phyloP scores from a whole-genome alignment of 2,888 invertebrate genomes.

The Lacanobia wlatinum region DNA sequence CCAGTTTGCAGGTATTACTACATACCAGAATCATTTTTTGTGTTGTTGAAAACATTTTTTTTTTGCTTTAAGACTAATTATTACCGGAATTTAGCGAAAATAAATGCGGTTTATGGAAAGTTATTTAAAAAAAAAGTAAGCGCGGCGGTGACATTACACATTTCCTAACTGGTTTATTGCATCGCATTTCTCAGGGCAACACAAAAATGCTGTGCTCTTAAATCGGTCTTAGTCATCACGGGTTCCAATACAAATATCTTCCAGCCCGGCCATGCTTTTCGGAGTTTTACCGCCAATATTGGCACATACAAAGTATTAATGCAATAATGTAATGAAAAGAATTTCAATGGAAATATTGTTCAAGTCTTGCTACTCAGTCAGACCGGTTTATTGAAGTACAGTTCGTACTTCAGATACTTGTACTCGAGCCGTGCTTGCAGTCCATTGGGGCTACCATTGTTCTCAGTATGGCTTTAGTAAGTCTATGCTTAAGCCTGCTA shows the following conservation, averaged over 20 bases:
- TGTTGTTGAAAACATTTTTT: too few relatives aligned
- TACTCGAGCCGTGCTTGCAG: conserved; percentile 64
- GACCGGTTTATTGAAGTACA: conserved; percentile 72
- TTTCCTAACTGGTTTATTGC: conserved; percentile 6
- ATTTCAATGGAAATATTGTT: conserved; percentile 64
- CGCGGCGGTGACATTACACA: neutral
- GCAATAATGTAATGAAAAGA: conserved; percentile 21
- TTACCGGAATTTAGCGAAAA: too few relatives aligned
- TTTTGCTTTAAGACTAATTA: too few relatives aligned
- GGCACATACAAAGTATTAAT: neutral
- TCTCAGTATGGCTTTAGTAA: conserved; percentile 74
- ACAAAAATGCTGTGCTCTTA: conserved; percentile 12
- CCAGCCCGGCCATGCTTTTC: neutral
- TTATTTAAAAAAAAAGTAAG: too few relatives aligned
- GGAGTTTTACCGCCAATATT: neutral
- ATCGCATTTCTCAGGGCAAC: neutral
- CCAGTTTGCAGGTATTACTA: conserved; percentile 7
- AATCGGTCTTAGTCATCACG: conserved; percentile 10
- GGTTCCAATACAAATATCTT: conserved; percentile 2
- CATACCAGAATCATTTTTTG: neutral
- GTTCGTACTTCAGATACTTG: conserved; percentile 64
- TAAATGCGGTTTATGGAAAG: too few relatives aligned
- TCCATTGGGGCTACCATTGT: conserved; percentile 73
- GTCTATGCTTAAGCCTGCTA: conserved; percentile 67
- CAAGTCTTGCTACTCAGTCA: conserved; percentile 51